Evolutionary conservation across 2,888 invertebrate genomes (phyloP), one percentile per base, ranked within the genome.

Genomic region (Agriopis aurantiaria): DNA sequence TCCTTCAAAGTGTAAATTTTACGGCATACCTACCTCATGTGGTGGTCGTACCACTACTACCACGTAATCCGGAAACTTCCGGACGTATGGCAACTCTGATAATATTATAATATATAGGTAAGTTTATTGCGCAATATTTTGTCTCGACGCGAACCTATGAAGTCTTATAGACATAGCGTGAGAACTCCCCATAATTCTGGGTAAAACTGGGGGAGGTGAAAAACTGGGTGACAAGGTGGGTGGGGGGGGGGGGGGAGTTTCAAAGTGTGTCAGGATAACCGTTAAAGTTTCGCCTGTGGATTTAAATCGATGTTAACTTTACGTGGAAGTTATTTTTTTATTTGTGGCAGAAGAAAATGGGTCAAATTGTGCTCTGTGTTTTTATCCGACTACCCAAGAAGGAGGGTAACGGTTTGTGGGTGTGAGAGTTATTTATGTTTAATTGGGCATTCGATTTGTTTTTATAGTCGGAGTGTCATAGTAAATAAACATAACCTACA

Each of bases 191-290:
- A 69, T 69, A 69, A 65, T 56, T 71, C 59, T 49, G 14, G 8
- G 8, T 23, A 23, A 33, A 12, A 51, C 46, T 43, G 57, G 46
- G 61, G 48, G 9, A 52, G 53, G 67, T 41, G 60, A 60, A 59
- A 59, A 64, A 69, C 14, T 60, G n/a, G 56, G 41, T 40, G 55
- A 55, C n/a, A 55, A 40, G 53, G 55, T 40, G 45, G 12, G 43
- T 4, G 43, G 12, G 12, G 43, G 43, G 43, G 12, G 9, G 9
- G 9, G 33, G 55, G 45, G 41, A 69, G 65, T 66, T 70, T 49
- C 61, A 9, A 70, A 70, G 62, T 70, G 65, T 70, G 69, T 40
- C 69, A 70, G 69, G 62, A 70, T 70, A 66, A 70, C 66, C 58
- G 53, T 53, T 43, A 53, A 70, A 70, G 23, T 70, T 70, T 66